These are phyloP conservation scores for Pelagia noctiluca DNA, from an alignment of 30 jellyfish, hydroid and myxozoan genomes.

Conservation along the genomic window DNA sequence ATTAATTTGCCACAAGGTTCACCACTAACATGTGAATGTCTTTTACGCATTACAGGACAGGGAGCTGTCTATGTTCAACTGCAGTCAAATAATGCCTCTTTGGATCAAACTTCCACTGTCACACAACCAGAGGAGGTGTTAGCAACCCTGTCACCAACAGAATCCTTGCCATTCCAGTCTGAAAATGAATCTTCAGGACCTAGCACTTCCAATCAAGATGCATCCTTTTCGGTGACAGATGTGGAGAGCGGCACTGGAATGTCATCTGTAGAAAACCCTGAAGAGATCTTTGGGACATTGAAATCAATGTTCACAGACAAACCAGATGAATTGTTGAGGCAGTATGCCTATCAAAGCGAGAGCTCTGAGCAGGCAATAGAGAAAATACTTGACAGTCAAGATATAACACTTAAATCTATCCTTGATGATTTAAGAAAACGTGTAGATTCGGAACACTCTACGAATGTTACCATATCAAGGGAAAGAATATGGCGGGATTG, in stretches of 20 bases:
- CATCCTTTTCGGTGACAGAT: neutral
- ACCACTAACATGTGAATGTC: conserved; percentile 4
- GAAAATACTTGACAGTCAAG: neutral
- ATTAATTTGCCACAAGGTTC: conserved; percentile 9
- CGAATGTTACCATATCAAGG: neutral
- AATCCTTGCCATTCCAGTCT: neutral
- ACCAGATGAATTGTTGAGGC: conserved; percentile 6
- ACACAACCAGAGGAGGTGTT: neutral
- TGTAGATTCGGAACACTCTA: neutral
- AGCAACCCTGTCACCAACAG: neutral
- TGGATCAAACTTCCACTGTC: neutral
- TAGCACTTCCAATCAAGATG: no score
- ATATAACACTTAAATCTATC: neutral
- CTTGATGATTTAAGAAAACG: neutral
- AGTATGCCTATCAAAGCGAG: neutral
- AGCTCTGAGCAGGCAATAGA: neutral
- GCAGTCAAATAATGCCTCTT: neutral
- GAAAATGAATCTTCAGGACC: neutral
- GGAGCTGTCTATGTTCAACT: conserved; percentile 29
- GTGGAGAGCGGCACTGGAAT: neutral
- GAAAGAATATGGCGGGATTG: conserved; percentile 28
- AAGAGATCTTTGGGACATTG: neutral
- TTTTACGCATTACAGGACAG: conserved; percentile 29
- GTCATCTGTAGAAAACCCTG: neutral
- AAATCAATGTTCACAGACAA: conserved; percentile 2